A percentile compares a stretch with the other conserved stretches of the same genome.
These are phyloP conservation scores for Gobionotothen gibberifrons DNA, from an alignment of 2,797 vertebrate genomes.

Conservation along the genomic window DNA sequence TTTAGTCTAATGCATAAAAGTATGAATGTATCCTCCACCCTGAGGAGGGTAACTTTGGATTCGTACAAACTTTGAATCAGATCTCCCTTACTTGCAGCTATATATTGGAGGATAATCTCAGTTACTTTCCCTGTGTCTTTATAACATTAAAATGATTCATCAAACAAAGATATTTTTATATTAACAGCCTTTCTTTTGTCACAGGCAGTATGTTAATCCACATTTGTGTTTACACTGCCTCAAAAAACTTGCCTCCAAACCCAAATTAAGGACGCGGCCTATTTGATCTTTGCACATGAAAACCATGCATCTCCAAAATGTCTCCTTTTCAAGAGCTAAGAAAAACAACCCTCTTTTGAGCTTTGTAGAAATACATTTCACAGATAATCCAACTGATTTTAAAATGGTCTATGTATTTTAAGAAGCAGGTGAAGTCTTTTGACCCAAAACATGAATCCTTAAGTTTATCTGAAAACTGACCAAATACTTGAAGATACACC, in stretches of 20 bases:
- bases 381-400: not conserved
- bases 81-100: conserved; percentile 1
- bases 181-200: not conserved
- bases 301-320: not conserved
- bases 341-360: not conserved
- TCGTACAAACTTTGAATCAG: conserved; percentile 16
- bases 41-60: conserved; percentile 13
- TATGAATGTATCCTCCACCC: conserved; percentile 7
- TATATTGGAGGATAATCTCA: not conserved
- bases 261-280: conserved; percentile 7
- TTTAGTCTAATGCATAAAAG: conserved; percentile 18
- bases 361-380: not conserved
- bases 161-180: not conserved
- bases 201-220: not conserved
- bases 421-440: not conserved
- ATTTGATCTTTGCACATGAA: conserved; percentile 11
- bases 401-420: not conserved
- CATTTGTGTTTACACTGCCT: conserved; percentile 4
- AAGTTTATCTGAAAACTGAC: not conserved
- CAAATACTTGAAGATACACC: too few relatives aligned
- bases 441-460: not conserved
- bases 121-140: not conserved
- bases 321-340: not conserved
- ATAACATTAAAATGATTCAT: not conserved
- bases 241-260: not conserved